A percentile compares a stretch with the other conserved stretches of the same genome.
phyloP scores from a whole-genome alignment of 2,888 invertebrate genomes.

The Pammene aurita region DNA sequence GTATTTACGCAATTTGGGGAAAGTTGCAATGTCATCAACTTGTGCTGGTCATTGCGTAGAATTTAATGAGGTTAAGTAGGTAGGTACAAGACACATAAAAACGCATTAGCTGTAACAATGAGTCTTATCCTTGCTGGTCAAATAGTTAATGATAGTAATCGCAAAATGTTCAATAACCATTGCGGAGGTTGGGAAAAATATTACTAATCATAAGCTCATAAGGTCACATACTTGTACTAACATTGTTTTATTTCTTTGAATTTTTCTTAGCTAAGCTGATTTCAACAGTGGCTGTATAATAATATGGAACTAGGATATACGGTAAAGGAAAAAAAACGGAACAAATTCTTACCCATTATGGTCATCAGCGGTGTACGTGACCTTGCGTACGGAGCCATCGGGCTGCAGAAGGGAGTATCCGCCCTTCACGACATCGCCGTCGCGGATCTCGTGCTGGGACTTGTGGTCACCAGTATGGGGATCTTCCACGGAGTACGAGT shows the following conservation, averaged over 20 bases:
- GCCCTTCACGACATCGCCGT: conserved; percentile 86
- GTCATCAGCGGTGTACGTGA: conserved; percentile 84
- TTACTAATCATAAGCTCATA: conserved; percentile 24
- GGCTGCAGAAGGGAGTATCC: conserved; percentile 85
- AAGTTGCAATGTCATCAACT: conserved; percentile 58
- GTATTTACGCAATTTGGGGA: conserved; percentile 63
- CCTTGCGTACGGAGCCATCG: conserved; percentile 84
- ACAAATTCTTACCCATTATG: conserved; percentile 75
- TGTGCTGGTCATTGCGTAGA: conserved; percentile 38
- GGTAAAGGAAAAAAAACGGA: not conserved
- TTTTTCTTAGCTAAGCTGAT: not conserved
- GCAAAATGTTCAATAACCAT: conserved; percentile 26
- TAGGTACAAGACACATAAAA: conserved; percentile 8
- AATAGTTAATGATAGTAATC: conserved; percentile 37
- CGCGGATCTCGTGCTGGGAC: conserved; percentile 83
- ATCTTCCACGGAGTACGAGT: conserved; percentile 84
- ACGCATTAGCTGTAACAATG: conserved; percentile 32
- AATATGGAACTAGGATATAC: not conserved
- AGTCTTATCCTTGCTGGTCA: conserved; percentile 36
- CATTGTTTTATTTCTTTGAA: conserved; percentile 18
- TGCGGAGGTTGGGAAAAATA: conserved; percentile 35
- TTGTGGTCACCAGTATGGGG: conserved; percentile 85
- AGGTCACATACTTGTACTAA: not conserved
- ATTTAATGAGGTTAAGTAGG: conserved; percentile 41
- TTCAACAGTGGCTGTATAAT: not conserved